Base-by-base conservation (phyloP, 2,113 vertebrate genomes). In the Eidolon helvum region DNA sequence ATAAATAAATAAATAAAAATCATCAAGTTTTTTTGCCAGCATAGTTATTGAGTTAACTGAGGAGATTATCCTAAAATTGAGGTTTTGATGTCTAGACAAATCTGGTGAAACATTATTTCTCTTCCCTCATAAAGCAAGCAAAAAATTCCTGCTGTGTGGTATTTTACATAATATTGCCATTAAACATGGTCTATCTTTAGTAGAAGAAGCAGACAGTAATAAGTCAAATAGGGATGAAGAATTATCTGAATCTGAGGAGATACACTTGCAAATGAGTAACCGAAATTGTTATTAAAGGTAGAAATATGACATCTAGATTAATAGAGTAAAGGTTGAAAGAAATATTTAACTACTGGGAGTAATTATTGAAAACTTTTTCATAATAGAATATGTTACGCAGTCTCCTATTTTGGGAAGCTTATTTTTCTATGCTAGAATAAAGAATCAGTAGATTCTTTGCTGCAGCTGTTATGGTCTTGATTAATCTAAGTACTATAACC, bases 91-190 rank as follows among this genome's bases (percentile, higher is more conserved):
- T 96, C 55, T 80, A 63, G 69, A 94, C 10, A 95, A 95, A 98
- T 97, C 89, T 97, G 43, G 48, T 88, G 53, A 61, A 97, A 97
- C 38, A 57, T 61, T 97, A 48, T 96, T 97, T 90, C 30, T 74
- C 10, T 92, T 26, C 2, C n/a, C 61, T 97, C 79, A 3, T 96
- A 95, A 98, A 96, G 14, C 12, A 92, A 93, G 55, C 94, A 97
- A 59, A 91, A 90, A 97, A 94, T 96, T 96, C 53, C 33, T 61
- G 22, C 71, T 5, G 91, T 38, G 53, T 53, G 85, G 7, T 78
- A 93, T 97, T 98, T 98, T 97, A 95, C 50, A 57, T 96, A 95
- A 95, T 77, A 96, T 96, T 98, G 66, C 61, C 92, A 97, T 96
- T 98, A 98, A 98, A 96, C 38, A 71, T 75, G 33, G 55, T 75